These are phyloP conservation scores for Thymelicus acteon DNA, from an alignment of 2,888 invertebrate genomes.

Conservation along the genomic window DNA sequence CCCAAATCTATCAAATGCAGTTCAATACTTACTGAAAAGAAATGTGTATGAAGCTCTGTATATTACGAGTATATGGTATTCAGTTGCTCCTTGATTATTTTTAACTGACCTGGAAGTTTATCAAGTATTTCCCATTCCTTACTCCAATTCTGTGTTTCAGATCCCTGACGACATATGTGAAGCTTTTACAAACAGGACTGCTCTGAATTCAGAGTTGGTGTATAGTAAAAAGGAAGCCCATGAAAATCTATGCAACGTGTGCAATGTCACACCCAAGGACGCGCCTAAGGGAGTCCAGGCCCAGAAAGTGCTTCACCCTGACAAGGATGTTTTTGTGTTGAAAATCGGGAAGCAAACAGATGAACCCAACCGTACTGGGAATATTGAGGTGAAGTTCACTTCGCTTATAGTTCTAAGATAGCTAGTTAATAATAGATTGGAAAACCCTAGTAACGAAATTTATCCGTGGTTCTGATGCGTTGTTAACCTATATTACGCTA, in stretches of 20 bases:
- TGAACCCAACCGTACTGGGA: conserved; percentile 84
- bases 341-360: conserved; percentile 90
- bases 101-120: too few relatives aligned
- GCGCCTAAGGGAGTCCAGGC: conserved; percentile 83
- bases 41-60: too few relatives aligned
- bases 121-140: too few relatives aligned
- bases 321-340: conserved; percentile 89
- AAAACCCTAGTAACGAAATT: too few relatives aligned
- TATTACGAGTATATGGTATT: too few relatives aligned
- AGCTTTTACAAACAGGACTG: conserved; percentile 64
- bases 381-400: conserved; percentile 82
- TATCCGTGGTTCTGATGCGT: too few relatives aligned
- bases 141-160: conserved; percentile 46
- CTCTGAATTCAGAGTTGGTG: conserved; percentile 67
- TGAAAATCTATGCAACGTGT: conserved; percentile 62
- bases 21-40: too few relatives aligned
- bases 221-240: conserved; percentile 65
- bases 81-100: too few relatives aligned
- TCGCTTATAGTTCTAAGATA: too few relatives aligned
- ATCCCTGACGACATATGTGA: conserved; percentile 78
- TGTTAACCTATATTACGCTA: too few relatives aligned
- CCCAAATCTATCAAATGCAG: too few relatives aligned
- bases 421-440: too few relatives aligned
- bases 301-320: conserved; percentile 86
- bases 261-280: conserved; percentile 78